Percentiles rank a stretch among this genome's conserved stretches.
Evolutionary conservation across 1,140 invertebrate species (phyloP).

Genomic region (Drosophila nasuta): DNA sequence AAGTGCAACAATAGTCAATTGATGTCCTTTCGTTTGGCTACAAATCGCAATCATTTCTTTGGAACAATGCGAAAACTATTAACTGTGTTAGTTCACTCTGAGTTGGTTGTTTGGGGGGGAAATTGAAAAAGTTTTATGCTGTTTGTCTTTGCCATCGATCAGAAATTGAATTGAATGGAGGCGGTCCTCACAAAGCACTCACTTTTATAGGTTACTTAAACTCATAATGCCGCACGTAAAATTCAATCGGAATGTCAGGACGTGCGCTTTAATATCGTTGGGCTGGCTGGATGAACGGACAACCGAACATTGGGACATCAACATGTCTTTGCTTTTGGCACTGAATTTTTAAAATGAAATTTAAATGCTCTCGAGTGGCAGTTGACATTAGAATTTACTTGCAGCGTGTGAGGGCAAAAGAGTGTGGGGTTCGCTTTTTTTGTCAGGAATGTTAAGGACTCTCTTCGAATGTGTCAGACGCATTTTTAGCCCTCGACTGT

Average conservation of each 20-base stretch:
- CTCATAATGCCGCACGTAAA: conserved; percentile 13
- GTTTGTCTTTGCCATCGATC: conserved; percentile 36
- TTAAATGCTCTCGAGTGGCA: conserved; percentile 78
- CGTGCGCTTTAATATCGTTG: conserved; percentile 22
- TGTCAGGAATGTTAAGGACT: conserved; percentile 21
- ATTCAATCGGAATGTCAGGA: conserved; percentile 24
- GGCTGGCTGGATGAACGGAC: neutral
- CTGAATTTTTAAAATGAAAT: conserved; percentile 78
- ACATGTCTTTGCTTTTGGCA: conserved; percentile 75
- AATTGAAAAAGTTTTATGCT: conserved; percentile 62
- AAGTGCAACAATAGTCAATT: conserved; percentile 16
- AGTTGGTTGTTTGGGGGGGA: conserved; percentile 14
- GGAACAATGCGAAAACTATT: conserved; percentile 24
- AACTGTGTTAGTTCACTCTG: conserved; percentile 32
- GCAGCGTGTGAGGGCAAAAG: conserved; percentile 4
- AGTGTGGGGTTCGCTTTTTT: conserved; percentile 10
- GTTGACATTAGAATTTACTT: conserved; percentile 78
- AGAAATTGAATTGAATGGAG: conserved; percentile 1
- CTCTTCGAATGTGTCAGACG: conserved; percentile 48
- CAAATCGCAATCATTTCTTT: conserved; percentile 20
- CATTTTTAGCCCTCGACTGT: conserved; percentile 24
- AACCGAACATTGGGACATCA: conserved; percentile 7
- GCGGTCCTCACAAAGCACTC: conserved; percentile 17
- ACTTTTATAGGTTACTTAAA: conserved; percentile 27
- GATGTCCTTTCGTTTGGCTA: conserved; percentile 4